Evolutionary conservation across 2,113 vertebrate species (phyloP).

Genomic region (Platycercus adscitus): DNA sequence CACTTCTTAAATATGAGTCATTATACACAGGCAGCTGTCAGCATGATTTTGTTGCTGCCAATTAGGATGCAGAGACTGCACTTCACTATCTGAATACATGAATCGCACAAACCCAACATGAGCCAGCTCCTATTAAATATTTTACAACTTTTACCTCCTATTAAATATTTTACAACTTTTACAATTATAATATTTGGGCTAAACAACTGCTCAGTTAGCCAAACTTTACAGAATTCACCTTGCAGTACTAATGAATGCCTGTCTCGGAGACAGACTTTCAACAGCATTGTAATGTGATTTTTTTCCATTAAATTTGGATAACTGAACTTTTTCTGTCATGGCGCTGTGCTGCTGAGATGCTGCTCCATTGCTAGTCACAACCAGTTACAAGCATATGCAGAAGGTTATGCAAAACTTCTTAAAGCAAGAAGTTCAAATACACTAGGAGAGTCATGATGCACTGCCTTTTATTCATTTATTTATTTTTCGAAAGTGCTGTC

Average conservation of each 20-base stretch:
- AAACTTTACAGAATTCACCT: neutral
- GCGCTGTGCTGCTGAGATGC: accelerated
- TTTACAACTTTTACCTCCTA: slow-evolving; percentile 11
- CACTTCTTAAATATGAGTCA: slow-evolving; percentile 35
- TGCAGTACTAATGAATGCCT: neutral
- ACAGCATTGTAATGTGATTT: neutral
- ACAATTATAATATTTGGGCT: neutral
- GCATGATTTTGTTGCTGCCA: neutral
- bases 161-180: slow-evolving; percentile 46
- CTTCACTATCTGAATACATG: slow-evolving; percentile 29
- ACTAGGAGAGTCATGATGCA: neutral
- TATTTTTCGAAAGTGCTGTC: neutral
- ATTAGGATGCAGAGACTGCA: slow-evolving; percentile 8
- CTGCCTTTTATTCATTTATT: neutral
- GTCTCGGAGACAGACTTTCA: neutral
- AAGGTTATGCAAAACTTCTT: neutral
- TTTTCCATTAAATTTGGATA: neutral
- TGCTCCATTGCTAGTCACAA: neutral
- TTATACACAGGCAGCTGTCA: slow-evolving; percentile 49
- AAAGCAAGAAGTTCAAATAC: neutral
- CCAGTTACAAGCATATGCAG: neutral
- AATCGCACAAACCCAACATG: neutral
- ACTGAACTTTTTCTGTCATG: neutral
- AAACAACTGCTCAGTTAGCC: neutral
- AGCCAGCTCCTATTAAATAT: slow-evolving; percentile 40